These are phyloP conservation scores for Prostheceraeus crozeri DNA, from an alignment of 2,888 invertebrate species.

Conservation along the genomic window DNA sequence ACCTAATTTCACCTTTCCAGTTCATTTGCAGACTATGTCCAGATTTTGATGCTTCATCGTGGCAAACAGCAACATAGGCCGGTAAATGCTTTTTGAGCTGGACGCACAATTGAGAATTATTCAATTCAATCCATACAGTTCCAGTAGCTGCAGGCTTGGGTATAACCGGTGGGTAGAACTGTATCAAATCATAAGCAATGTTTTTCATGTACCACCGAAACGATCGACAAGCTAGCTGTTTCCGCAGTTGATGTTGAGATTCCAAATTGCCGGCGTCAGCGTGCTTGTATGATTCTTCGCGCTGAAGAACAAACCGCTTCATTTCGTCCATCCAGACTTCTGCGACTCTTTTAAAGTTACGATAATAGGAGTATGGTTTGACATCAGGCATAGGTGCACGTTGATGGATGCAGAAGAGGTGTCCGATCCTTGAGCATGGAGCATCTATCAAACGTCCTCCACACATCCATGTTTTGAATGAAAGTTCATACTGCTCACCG, in stretches of 20 bases:
- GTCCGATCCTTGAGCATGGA: conserved; percentile 83
- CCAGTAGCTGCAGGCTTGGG: no score
- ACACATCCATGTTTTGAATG: conserved; percentile 94
- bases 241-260: not conserved
- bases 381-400: no score
- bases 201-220: not conserved
- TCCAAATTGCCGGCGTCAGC: not conserved
- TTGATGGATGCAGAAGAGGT: conserved; percentile 65
- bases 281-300: no score
- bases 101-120: no score
- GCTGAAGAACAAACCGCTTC: conserved; percentile 1
- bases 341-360: conserved; percentile 24
- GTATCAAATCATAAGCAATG: not conserved
- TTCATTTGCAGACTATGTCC: no score
- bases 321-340: conserved; percentile 25
- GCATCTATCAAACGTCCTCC: conserved; percentile 84
- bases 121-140: no score
- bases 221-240: not conserved
- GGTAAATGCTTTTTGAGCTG: no score
- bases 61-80: no score
- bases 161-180: no score
- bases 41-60: no score
- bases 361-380: not conserved
- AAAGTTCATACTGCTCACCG: conserved; percentile 93
- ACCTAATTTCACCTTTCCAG: no score